These are phyloP conservation scores for Dendrocincla tyrannina DNA, from an alignment of 2,797 vertebrate genomes.

Conservation along the genomic window DNA sequence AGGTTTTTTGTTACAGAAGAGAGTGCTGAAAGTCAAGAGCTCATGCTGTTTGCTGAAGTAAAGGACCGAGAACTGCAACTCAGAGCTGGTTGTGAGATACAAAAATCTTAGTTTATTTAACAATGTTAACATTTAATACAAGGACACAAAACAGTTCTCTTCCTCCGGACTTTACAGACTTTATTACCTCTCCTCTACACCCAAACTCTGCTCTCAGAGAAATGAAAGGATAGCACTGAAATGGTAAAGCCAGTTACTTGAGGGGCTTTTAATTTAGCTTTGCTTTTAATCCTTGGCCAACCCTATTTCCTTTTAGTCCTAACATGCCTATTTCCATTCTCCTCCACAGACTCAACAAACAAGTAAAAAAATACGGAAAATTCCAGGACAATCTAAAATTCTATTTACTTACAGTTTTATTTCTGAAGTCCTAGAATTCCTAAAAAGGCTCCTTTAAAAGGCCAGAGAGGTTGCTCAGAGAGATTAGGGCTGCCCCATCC, in stretches of 20 bases:
- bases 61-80: neutral
- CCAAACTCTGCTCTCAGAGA: neutral
- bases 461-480: neutral
- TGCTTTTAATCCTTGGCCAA: neutral
- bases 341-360: neutral
- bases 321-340: neutral
- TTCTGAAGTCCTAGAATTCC: conserved; percentile 24
- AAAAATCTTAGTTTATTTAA: conserved; percentile 79
- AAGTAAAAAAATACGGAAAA: conserved; percentile 39
- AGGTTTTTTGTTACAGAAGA: neutral
- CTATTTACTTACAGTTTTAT: neutral
- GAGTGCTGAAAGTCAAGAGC: neutral
- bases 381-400: conserved; percentile 43
- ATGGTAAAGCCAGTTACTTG: neutral
- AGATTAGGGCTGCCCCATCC: neutral
- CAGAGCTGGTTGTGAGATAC: conserved; percentile 51
- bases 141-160: conserved; percentile 62
- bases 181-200: neutral
- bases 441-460: conserved; percentile 26
- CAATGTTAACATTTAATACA: conserved; percentile 69
- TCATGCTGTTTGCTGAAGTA: neutral
- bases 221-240: neutral
- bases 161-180: neutral
- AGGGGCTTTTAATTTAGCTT: neutral
- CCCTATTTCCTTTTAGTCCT: neutral